phyloP scores from a whole-genome alignment of 2,797 vertebrate genomes.

The Labroides dimidiatus region DNA sequence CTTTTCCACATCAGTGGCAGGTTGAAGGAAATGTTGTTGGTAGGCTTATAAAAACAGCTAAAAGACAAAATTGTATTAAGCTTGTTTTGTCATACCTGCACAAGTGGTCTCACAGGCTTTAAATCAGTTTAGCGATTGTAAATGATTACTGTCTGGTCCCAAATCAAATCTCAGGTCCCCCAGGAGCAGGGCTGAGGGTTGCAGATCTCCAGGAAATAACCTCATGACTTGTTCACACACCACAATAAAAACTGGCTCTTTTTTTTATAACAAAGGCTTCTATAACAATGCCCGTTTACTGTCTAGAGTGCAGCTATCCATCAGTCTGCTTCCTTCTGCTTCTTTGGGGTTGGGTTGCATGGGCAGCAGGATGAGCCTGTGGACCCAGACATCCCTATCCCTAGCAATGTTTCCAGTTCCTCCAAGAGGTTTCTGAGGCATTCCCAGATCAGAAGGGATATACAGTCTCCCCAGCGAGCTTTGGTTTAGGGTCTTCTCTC shows the following conservation, averaged over 20 bases:
- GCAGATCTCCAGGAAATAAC: slow-evolving; percentile 38
- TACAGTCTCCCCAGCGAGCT: no score
- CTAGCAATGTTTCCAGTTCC: no score
- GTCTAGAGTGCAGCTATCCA: not conserved
- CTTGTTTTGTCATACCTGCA: slow-evolving; percentile 46
- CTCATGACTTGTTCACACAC: not conserved
- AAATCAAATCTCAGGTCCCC: slow-evolving; percentile 41
- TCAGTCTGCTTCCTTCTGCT: no score
- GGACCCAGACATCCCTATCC: no score
- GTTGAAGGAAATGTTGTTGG: slow-evolving; percentile 27
- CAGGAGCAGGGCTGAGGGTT: not conserved
- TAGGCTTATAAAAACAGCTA: slow-evolving; percentile 37
- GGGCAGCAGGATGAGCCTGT: no score
- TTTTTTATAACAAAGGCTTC: slow-evolving; percentile 4
- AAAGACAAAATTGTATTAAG: slow-evolving; percentile 51
- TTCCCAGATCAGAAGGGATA: no score
- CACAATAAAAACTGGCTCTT: slow-evolving; percentile 1
- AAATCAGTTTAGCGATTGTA: slow-evolving; percentile 58
- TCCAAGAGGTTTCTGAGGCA: no score
- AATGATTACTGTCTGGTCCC: slow-evolving; percentile 40
- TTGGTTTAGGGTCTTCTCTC: no score
- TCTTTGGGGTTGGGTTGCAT: no score
- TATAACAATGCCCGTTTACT: slow-evolving; percentile 14
- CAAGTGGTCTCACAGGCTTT: slow-evolving; percentile 36
- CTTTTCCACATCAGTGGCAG: slow-evolving; percentile 32